Evolutionary conservation across 2,797 vertebrate genomes (phyloP).

Genomic region (Typhlichthys subterraneus): DNA sequence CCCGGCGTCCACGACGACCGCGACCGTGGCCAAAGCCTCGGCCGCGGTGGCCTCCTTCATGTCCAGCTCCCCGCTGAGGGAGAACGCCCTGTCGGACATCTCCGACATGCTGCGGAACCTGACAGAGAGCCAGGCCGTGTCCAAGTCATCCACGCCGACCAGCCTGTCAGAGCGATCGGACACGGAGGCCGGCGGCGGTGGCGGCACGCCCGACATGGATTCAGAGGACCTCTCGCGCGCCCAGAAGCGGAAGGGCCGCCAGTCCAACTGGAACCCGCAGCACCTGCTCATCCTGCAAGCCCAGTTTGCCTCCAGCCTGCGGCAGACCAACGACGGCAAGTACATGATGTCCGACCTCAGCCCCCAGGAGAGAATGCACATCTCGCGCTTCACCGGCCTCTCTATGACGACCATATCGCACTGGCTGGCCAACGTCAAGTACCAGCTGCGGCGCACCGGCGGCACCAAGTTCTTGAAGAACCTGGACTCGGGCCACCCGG

Average conservation of each 20-base stretch:
- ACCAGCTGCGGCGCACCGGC: conserved; percentile 98
- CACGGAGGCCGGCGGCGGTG: conserved; percentile 81
- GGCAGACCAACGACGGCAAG: conserved; percentile 94
- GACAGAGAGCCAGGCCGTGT: conserved; percentile 92
- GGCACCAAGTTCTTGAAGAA: conserved; percentile 99
- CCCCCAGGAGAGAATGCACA: conserved; percentile 98
- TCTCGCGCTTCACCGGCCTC: conserved; percentile 96
- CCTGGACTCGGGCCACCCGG: conserved; percentile 96
- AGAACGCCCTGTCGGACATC: conserved; percentile 98
- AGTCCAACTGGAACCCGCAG: conserved; percentile 99
- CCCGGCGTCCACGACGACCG: conserved; percentile 88
- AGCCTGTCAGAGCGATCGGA: conserved; percentile 93
- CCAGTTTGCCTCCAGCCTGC: conserved; percentile 96
- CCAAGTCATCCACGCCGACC: conserved; percentile 96
- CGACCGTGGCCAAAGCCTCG: conserved; percentile 93
- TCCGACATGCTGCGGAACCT: conserved; percentile 99
- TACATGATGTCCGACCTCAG: conserved; percentile 98
- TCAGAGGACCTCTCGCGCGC: conserved; percentile 93
- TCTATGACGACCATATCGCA: conserved; percentile 99
- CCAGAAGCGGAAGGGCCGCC: conserved; percentile 97
- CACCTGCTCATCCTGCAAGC: conserved; percentile 98
- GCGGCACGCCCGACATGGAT: conserved; percentile 88
- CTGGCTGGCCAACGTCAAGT: conserved; percentile 99
- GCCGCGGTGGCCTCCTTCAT: conserved; percentile 95
- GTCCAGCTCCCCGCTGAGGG: conserved; percentile 94